Percentiles rank a stretch among this genome's conserved stretches.
Evolutionary conservation across 2,888 invertebrate genomes (phyloP).

Genomic region (Mesoligia furuncula): DNA sequence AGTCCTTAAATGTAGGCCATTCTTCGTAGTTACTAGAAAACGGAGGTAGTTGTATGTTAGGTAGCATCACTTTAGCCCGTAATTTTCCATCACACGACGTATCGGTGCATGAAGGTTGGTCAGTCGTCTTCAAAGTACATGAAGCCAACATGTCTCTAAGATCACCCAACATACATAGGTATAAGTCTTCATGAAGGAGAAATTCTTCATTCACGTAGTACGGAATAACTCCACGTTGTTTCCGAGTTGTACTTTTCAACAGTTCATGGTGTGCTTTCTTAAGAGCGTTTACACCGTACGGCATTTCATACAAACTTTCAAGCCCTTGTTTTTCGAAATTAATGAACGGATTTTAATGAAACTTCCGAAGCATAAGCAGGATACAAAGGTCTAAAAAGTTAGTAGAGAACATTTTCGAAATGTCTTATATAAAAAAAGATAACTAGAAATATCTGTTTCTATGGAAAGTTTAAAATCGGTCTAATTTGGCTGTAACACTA

Average conservation of each 20-base stretch:
- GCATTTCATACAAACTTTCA: too few species aligned
- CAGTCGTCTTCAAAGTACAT: neutral
- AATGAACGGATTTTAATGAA: too few species aligned
- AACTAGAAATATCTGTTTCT: too few species aligned
- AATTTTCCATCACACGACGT: conserved; percentile 1
- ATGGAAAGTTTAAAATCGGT: too few species aligned
- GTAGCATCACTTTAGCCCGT: conserved; percentile 14
- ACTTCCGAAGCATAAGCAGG: too few species aligned
- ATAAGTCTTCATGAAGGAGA: neutral
- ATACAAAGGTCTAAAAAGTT: too few species aligned
- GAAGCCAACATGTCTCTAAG: neutral
- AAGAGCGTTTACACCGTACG: too few species aligned
- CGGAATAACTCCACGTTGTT: conserved; percentile 2
- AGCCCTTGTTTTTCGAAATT: too few species aligned
- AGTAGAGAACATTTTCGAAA: too few species aligned
- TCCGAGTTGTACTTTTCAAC: conserved; percentile 4
- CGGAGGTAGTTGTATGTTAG: conserved; percentile 35
- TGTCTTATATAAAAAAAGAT: too few species aligned
- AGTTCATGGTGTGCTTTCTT: conserved; percentile 1
- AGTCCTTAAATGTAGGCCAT: conserved; percentile 47
- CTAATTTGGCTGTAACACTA: too few species aligned
- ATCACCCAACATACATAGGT: conserved; percentile 1
- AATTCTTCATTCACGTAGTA: conserved; percentile 3
- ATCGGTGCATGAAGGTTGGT: neutral
- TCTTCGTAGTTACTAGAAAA: conserved; percentile 44